phyloP scores from a whole-genome alignment of 2,113 vertebrate species.

The Alaudala cheleensis region DNA sequence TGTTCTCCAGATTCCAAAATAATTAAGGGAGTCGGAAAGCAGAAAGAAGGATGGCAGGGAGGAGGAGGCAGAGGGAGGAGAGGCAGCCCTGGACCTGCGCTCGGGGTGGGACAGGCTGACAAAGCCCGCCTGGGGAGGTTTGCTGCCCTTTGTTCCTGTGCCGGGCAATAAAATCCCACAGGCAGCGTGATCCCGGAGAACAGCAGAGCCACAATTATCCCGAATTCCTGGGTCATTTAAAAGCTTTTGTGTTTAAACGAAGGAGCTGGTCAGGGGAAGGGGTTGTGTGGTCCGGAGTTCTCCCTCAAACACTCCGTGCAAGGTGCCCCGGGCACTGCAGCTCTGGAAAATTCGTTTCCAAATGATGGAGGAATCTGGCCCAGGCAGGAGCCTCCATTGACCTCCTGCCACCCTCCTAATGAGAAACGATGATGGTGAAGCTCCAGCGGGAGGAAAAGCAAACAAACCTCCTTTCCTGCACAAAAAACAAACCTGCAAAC shows the following conservation, averaged over 20 bases:
- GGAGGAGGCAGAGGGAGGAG: not conserved
- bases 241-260: not conserved
- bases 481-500: slow-evolving; percentile 4
- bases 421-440: slow-evolving; percentile 46
- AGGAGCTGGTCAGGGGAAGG: not conserved
- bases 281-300: accelerated
- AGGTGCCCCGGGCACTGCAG: not conserved
- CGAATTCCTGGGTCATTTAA: accelerated
- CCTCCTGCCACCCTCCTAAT: slow-evolving; percentile 46
- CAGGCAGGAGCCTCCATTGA: slow-evolving; percentile 6
- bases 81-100: not conserved
- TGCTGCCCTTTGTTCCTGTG: not conserved
- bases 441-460: not conserved
- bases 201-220: not conserved
- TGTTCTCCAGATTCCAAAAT: slow-evolving; percentile 83
- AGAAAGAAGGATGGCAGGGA: not conserved
- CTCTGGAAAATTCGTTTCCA: not conserved
- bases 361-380: not conserved
- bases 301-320: not conserved
- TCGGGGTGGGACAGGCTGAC: not conserved
- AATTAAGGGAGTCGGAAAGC: slow-evolving; percentile 75
- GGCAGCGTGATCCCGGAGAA: not conserved
- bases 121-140: not conserved
- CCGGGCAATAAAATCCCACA: not conserved
- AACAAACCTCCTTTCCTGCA: slow-evolving; percentile 13